Percentiles rank a stretch among this genome's conserved stretches.
Evolutionary conservation across 2,797 vertebrate species (phyloP).

Genomic region (Hippopotamyrus pictus): DNA sequence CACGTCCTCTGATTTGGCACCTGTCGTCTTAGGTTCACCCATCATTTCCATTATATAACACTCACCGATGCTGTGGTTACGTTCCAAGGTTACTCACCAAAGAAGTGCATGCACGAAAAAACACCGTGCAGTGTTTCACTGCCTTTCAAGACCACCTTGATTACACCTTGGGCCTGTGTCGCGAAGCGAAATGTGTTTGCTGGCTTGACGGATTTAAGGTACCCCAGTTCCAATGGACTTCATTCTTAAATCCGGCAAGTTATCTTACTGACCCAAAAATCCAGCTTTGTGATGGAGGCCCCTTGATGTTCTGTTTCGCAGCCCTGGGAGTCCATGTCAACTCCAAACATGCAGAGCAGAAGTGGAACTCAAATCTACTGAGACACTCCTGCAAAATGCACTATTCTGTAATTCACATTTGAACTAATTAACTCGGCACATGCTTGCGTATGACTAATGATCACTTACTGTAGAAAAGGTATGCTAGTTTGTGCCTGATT

Average conservation of each 20-base stretch:
- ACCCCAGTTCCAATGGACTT: not conserved
- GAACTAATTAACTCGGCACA: not conserved
- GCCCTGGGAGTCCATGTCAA: not conserved
- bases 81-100: not conserved
- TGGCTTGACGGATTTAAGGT: not conserved
- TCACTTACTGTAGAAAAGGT: not conserved
- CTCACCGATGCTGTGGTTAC: not conserved
- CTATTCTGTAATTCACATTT: not conserved
- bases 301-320: not conserved
- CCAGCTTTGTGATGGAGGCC: not conserved
- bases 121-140: not conserved
- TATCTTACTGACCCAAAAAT: not conserved
- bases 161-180: not conserved
- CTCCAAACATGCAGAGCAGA: not conserved
- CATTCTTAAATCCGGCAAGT: not conserved
- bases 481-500: not conserved
- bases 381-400: not conserved
- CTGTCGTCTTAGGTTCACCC: not conserved
- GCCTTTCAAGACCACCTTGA: not conserved
- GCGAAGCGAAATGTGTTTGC: not conserved
- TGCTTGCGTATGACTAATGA: not conserved
- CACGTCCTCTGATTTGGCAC: not conserved
- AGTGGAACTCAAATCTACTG: not conserved
- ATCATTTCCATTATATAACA: slow-evolving; percentile 1
- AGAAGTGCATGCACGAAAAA: not conserved